phyloP scores from a whole-genome alignment of 2,797 vertebrate species.

The Lagorchestes hirsutus region DNA sequence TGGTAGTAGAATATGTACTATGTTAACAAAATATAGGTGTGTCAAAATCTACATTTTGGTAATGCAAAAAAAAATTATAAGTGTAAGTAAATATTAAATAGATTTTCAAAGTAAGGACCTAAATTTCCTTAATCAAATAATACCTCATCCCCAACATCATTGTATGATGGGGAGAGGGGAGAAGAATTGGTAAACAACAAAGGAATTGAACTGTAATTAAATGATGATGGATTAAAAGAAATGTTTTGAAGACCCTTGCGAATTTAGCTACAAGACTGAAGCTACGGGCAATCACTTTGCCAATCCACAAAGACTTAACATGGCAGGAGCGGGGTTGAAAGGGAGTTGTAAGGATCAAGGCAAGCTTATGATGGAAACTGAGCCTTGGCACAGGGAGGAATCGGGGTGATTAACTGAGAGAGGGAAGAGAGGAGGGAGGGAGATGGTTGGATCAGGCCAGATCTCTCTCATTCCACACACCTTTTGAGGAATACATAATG shows the following conservation, averaged over 20 bases:
- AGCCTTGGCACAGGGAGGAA: background rate
- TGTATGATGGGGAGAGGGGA: accelerated
- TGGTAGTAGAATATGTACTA: background rate
- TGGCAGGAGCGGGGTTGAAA: background rate
- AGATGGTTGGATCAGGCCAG: background rate
- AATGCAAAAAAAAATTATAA: background rate
- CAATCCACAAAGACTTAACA: background rate
- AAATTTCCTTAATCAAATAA: background rate
- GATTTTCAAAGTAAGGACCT: background rate
- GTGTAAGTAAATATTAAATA: background rate
- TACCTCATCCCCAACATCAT: background rate
- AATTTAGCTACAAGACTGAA: background rate
- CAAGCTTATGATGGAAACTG: background rate
- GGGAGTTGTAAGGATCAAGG: background rate
- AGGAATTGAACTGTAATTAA: background rate
- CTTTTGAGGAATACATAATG: background rate
- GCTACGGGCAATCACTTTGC: background rate
- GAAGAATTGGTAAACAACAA: background rate
- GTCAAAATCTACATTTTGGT: background rate
- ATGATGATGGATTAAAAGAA: background rate
- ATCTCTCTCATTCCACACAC: background rate
- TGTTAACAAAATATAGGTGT: background rate
- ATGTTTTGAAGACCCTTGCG: background rate
- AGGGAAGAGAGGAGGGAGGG: background rate
- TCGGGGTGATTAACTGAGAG: background rate